These are phyloP conservation scores for Syrphus vitripennis DNA, from an alignment of 2,888 invertebrate species.

Conservation along the genomic window DNA sequence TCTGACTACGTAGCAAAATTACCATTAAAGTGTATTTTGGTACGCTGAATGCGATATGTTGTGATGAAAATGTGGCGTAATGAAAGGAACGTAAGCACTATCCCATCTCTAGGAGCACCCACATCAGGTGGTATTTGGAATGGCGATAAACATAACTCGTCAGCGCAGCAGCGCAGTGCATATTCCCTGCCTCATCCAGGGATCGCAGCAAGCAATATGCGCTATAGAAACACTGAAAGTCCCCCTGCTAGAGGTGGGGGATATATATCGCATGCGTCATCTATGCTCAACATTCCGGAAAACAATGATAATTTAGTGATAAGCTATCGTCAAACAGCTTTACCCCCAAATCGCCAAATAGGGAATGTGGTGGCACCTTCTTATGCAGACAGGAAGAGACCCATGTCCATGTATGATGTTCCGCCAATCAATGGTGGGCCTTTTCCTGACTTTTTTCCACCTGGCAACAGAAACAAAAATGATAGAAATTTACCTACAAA, in stretches of 20 bases:
- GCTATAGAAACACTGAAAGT: constrained; percentile 71
- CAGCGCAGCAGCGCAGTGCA: constrained; percentile 73
- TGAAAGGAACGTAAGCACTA: constrained; percentile 64
- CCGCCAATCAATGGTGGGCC: constrained; percentile 38
- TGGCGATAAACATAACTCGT: constrained; percentile 71
- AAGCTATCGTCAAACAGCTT: constrained; percentile 56
- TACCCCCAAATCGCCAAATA: constrained; percentile 30
- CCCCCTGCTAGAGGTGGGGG: constrained; percentile 51
- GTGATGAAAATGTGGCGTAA: constrained; percentile 71
- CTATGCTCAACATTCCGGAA: constrained; percentile 72
- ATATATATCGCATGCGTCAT: constrained; percentile 71
- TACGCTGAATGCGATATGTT: constrained; percentile 58
- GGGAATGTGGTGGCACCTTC: constrained; percentile 35
- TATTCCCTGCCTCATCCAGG: constrained; percentile 75
- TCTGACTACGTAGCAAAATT: constrained; percentile 63
- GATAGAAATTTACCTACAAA: constrained; percentile 32
- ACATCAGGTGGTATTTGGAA: constrained; percentile 41
- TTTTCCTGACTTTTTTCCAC: constrained; percentile 48
- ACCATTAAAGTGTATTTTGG: constrained; percentile 42
- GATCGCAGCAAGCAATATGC: constrained; percentile 73
- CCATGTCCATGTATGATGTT: constrained; percentile 57
- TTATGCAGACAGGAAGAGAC: constrained; percentile 56
- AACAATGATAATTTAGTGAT: constrained; percentile 46
- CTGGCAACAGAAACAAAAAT: constrained; percentile 51
- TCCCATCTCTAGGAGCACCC: constrained; percentile 54